Evolutionary conservation across 2,797 vertebrate genomes (phyloP), one percentile per base, ranked within the genome.

Genomic region (Hozukius guyotensis): DNA sequence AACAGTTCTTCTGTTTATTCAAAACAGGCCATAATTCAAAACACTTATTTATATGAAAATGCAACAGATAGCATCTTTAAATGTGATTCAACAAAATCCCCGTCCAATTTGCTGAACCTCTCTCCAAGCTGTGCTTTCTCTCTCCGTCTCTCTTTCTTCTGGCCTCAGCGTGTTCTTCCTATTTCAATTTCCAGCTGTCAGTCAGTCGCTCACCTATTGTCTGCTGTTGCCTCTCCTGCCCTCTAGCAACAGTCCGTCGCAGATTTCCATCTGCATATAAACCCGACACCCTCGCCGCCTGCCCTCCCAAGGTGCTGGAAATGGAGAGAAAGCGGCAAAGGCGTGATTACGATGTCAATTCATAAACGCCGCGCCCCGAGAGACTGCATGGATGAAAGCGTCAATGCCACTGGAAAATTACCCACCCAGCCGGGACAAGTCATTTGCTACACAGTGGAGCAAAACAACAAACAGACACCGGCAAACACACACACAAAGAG

Each of bases 331-430:
- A 78, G 67, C 77, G 72, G 82, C 69, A 76, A 75, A 87, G 78
- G 84, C 65, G 36, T 89, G 81, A 90, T 95, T 93, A 92, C 57
- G 75, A 89, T 88, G 92, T 93, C 86, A 89, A 71, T 91, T 93
- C 87, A 87, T 88, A 87, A 93, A 83, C 85, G 66, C 65, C 1
- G 61, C 72, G n/a, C 80, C 83, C 74, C 13, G 49, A 85, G 87
- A 90, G 89, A 87, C 79, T 62, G 53, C 86, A 83, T 36, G 87
- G 89, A 93, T 92, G 89, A 89, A 90, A 91, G 89, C 85, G 69
- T 66, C 73, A 52, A 81, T 72, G 80, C 85, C 75, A 75, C 75
- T 64, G 80, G 81, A 91, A 92, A 93, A 93, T 91, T 72, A 91
- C 77, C 85, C 83, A 78, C 72, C 85, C 84, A 65, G 72, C 66